Percentiles rank a stretch among this genome's conserved stretches.
Conservation (phyloP, 1,140 invertebrate genomes). For the Drosophila sucinea region DNA sequence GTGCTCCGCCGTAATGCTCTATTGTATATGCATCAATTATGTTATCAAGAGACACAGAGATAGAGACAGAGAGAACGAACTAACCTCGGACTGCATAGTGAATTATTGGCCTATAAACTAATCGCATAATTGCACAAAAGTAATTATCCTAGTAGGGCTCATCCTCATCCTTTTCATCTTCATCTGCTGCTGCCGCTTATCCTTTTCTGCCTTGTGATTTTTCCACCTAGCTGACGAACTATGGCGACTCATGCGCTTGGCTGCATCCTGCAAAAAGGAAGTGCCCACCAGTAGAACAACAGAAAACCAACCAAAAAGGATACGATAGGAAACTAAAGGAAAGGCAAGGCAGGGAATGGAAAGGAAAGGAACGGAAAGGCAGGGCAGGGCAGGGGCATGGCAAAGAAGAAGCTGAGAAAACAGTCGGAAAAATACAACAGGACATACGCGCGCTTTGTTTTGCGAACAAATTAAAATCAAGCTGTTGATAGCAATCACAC, state of each 20-base stretch:
- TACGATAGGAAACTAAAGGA: constrained; percentile 2
- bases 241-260: constrained; percentile 72
- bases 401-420: constrained; percentile 16
- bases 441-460: constrained; percentile 48
- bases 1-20: neutral
- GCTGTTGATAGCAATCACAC: constrained; percentile 80
- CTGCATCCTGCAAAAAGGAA: constrained; percentile 64
- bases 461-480: constrained; percentile 73
- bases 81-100: constrained; percentile 36
- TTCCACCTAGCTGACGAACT: constrained; percentile 75
- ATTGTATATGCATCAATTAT: constrained; percentile 60
- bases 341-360: neutral
- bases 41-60: neutral
- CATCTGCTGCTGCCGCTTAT: constrained; percentile 39
- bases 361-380: too few species aligned
- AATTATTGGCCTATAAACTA: constrained; percentile 81
- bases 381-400: neutral
- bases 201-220: constrained; percentile 59
- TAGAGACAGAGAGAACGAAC: neutral
- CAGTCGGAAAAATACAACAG: constrained; percentile 12
- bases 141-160: constrained; percentile 63
- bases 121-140: constrained; percentile 79
- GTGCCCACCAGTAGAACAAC: constrained; percentile 41
- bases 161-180: constrained; percentile 35
- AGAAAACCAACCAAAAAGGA: constrained; percentile 32